A percentile compares a stretch with the other conserved stretches of the same genome.
phyloP scores from a whole-genome alignment of 2,888 invertebrate species.

The Euzetes globulus region DNA sequence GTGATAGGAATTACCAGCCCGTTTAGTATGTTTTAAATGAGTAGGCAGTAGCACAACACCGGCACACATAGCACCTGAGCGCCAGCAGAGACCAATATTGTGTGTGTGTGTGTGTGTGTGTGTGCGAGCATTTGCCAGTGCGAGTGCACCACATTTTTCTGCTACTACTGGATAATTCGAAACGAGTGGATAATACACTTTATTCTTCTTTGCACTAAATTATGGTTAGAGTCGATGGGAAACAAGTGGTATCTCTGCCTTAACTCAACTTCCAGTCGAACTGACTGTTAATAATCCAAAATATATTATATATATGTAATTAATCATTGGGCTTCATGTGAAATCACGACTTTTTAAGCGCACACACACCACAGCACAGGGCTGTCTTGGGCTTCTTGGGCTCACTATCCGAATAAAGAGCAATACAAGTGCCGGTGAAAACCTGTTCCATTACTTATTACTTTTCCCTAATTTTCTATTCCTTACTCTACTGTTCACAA shows the following conservation, averaged over 20 bases:
- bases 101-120: no score
- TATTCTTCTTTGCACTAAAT: neutral
- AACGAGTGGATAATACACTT: constrained; percentile 1
- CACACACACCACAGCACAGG: neutral
- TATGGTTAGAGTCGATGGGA: constrained; percentile 26
- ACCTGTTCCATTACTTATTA: constrained; percentile 23
- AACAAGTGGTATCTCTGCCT: constrained; percentile 21
- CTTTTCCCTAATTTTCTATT: neutral
- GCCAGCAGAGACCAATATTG: neutral
- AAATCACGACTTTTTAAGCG: constrained; percentile 25
- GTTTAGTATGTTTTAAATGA: constrained; percentile 22
- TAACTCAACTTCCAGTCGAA: neutral
- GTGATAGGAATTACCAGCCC: neutral
- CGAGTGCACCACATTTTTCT: neutral
- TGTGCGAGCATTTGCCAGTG: neutral
- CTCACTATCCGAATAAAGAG: neutral
- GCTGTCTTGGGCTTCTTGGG: neutral
- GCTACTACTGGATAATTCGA: neutral
- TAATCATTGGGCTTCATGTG: constrained; percentile 23
- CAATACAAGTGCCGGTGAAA: constrained; percentile 17
- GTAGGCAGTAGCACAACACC: constrained; percentile 15
- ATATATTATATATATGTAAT: constrained; percentile 27
- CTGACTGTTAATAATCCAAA: constrained; percentile 1
- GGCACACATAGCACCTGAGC: constrained; percentile 5
- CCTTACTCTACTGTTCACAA: neutral